Evolutionary conservation across 2,113 vertebrate species (phyloP), one percentile per base, ranked within the genome.

Genomic region (Regulus satrapa): DNA sequence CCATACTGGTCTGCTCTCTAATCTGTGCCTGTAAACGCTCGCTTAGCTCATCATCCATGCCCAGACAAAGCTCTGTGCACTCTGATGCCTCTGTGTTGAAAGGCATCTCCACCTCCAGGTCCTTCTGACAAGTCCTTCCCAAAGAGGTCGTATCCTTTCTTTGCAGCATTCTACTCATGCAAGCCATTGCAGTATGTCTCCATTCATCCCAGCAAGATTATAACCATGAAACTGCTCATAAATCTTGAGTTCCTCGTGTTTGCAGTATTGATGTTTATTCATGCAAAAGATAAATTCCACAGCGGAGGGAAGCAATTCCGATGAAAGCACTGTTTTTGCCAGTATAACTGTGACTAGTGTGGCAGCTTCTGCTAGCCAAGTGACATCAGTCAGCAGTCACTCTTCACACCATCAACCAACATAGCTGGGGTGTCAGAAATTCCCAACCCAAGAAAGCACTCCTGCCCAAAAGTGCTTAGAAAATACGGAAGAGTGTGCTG

Each of bases 321-420:
- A 46, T 71, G 45, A 75, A 91, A 89, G 48, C 23, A 34, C 32
- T 77, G 56, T 12, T 92, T 89, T 78, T 91, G 64, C 48, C n/a
- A 91, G 8, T 82, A 2, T 71, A 78, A 55, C 61, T 91, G 87
- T 69, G 68, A 91, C 76, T 95, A 62, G 63, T 80, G 76, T 71
- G 72, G 68, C 73, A 94, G 77, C 69, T 93, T 87, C 73, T 93
- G 81, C 52, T 93, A 85, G 77, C 81, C 73, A 91, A 75, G 84
- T 94, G 88, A 55, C 5, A 40, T 95, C 94, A 94, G n/a, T 94
- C 87, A 84, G 12, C 83, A 95, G 68, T 95, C 81, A 78, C 56
- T 91, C 56, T 91, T 97, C 66, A 40, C 68, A 73, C 56, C 8
- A 2, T 77, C 87, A 92, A 18, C 54, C 68, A 74, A 1, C 52